Evolutionary conservation across 2,797 vertebrate genomes (phyloP).

Genomic region (Helarctos malayanus): DNA sequence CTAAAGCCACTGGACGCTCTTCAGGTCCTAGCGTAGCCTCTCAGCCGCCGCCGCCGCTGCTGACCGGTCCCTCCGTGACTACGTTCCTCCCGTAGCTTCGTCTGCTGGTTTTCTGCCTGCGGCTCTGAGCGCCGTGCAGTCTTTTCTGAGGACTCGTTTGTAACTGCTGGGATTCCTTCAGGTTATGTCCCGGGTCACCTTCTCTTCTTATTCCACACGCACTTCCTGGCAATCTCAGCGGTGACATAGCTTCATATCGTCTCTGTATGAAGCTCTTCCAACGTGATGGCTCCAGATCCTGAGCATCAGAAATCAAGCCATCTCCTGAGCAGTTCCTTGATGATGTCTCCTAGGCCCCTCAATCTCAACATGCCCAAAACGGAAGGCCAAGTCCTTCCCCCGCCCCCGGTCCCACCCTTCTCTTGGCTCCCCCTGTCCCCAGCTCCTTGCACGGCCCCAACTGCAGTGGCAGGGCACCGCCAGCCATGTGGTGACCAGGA

Average conservation of each 20-base stretch:
- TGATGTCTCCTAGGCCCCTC: not conserved
- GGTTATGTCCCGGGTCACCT: not conserved
- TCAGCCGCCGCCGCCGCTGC: too few species aligned
- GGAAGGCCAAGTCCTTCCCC: not conserved
- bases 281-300: not conserved
- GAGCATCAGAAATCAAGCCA: not conserved
- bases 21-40: not conserved
- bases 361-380: not conserved
- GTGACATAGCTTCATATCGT: not conserved
- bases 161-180: not conserved
- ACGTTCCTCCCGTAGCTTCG: not conserved
- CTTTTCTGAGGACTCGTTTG: not conserved
- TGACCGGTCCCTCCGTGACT: not conserved
- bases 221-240: not conserved
- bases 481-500: not conserved
- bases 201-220: not conserved
- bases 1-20: not conserved
- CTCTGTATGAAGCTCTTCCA: not conserved
- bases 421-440: not conserved
- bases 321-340: not conserved
- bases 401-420: fast-evolving
- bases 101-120: not conserved
- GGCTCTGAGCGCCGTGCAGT: not conserved
- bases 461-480: too few species aligned
- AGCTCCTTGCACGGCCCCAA: not conserved